These are phyloP conservation scores for Athalia circularis DNA, from an alignment of 2,888 invertebrate genomes.

Conservation along the genomic window DNA sequence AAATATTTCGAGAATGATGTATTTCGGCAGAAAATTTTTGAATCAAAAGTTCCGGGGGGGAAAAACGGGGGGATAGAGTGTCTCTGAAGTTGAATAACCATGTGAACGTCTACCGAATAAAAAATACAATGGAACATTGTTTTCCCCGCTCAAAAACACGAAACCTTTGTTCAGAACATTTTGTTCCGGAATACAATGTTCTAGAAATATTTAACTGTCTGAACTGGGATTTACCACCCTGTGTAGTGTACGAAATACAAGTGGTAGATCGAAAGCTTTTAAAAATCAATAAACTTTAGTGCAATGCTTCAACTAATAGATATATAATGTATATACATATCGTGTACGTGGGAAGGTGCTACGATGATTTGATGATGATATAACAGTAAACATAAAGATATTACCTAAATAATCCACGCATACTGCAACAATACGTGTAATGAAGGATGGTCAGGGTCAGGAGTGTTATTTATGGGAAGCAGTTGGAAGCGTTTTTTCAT, in stretches of 20 bases:
- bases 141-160: no score
- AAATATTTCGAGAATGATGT: no score
- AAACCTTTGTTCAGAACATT: no score
- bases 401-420: conserved; percentile 70
- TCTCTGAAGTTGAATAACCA: no score
- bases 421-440: conserved; percentile 67
- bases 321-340: background rate
- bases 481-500: conserved; percentile 25
- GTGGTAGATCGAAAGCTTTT: conserved; percentile 7
- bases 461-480: conserved; percentile 14
- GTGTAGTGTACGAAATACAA: background rate
- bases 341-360: conserved; percentile 36
- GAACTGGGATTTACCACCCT: background rate
- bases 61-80: no score
- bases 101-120: no score
- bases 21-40: no score
- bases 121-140: no score
- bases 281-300: conserved; percentile 9
- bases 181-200: no score
- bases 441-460: conserved; percentile 42
- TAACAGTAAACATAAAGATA: conserved; percentile 58
- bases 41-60: no score
- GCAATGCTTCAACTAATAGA: conserved; percentile 23
- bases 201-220: background rate
- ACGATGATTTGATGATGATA: conserved; percentile 47